Base-by-base conservation (phyloP, 2,797 vertebrate genomes). In the Erethizon dorsatum region DNA sequence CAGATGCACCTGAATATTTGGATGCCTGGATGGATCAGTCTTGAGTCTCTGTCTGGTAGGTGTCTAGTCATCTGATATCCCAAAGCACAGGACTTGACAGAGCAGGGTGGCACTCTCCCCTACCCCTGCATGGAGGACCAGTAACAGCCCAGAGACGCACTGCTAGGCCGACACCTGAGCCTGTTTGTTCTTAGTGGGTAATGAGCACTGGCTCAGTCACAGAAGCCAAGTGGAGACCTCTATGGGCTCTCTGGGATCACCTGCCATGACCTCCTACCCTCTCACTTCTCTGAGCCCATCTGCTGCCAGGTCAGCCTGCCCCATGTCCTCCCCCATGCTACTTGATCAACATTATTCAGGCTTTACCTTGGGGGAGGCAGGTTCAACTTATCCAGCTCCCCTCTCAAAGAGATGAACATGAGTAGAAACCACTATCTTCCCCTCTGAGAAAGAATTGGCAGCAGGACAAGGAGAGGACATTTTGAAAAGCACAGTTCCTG, bases 91-190 rank as follows among this genome's bases (percentile, higher is more conserved):
- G 87, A 80, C 28, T 82, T 89, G 90, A 94, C 65, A 78, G 63
- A 83, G 79, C 69, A 67, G 18, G 71, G 98, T 96, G 54, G 95
- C 73, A 67, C 50, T 28, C n/a, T 37, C 15, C 83, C 96, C 65
- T 1, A 0, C 90, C 80, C 97, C 95, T 97, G 96, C 93, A 95
- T 96, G 90, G 93, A 87, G 57, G 94, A 96, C 98, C 96, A 54
- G 95, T 97, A 97, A 94, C 97, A 98, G 97, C 96, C 97, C 94
- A 96, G 96, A 97, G 83, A 22, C 4, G 33, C 22, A 41, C 83
- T 92, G 96, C 75, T 77, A 96, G 97, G 96, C 98, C 98, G 98
- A 98, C 97, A 96, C 92, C 95, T 77, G 95, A 98, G 97, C 92
- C 97, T 94, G 96, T 97, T 97, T 98, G 95, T 96, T 65, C 95